A percentile compares a stretch with the other conserved stretches of the same genome.
Conservation (phyloP, 1,140 invertebrate species). For the Andricus grossulariae region DNA sequence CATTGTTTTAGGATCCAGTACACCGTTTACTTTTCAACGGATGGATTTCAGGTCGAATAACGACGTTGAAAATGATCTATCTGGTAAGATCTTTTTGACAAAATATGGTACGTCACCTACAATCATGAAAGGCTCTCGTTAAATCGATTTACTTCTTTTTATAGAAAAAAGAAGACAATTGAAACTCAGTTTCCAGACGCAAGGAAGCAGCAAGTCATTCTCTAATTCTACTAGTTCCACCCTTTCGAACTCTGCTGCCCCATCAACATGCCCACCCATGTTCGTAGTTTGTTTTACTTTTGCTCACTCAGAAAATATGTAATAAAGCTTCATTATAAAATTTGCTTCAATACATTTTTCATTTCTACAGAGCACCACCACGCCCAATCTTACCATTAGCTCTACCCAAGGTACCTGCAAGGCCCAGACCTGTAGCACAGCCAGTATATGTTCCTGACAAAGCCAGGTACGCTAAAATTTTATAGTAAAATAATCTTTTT, state of each 20-base stretch:
- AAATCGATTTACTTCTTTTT: constrained; percentile 44
- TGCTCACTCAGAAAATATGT: not conserved
- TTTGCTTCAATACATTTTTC: constrained; percentile 13
- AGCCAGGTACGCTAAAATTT: constrained; percentile 63
- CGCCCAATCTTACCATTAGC: constrained; percentile 73
- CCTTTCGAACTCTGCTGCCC: constrained; percentile 66
- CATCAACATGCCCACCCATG: constrained; percentile 62
- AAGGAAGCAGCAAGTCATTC: constrained; percentile 64
- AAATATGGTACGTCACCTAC: not conserved
- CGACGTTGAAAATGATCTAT: constrained; percentile 71
- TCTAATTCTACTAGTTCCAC: constrained; percentile 70
- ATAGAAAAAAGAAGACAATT: constrained; percentile 70
- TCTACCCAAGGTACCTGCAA: constrained; percentile 70
- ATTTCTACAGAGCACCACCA: constrained; percentile 61
- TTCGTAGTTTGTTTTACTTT: constrained; percentile 52
- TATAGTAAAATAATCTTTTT: not conserved
- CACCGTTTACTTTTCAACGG: constrained; percentile 69
- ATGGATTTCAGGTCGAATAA: constrained; percentile 71
- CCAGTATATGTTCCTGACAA: constrained; percentile 72
- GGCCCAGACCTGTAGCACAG: constrained; percentile 61
- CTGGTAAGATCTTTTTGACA: constrained; percentile 52
- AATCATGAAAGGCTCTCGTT: not conserved
- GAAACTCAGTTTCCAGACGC: constrained; percentile 70
- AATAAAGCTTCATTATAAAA: not conserved
- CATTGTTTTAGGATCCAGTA: constrained; percentile 62